Evolutionary conservation across 2,113 vertebrate genomes (phyloP).

Genomic region (Gallinago media): DNA sequence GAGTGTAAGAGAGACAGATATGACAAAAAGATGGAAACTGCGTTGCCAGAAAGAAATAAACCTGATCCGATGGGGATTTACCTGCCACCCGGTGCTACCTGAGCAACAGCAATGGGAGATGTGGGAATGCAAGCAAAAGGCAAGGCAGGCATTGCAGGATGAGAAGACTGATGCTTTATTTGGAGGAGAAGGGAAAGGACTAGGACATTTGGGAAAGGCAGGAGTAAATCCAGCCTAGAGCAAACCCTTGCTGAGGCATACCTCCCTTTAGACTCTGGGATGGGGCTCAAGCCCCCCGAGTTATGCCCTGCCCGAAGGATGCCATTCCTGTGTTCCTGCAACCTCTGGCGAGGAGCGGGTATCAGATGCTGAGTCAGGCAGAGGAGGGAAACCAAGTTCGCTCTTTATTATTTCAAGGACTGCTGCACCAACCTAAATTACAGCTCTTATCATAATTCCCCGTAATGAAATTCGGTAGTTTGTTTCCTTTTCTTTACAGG

Average conservation of each 20-base stretch:
- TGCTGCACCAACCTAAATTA: not conserved
- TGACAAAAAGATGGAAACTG: not conserved
- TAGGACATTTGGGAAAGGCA: not conserved
- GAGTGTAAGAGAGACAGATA: not conserved
- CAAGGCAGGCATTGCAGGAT: too few species aligned
- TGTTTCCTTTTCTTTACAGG: not conserved
- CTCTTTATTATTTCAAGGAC: not conserved
- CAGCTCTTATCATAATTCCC: not conserved
- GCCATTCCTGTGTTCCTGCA: not conserved
- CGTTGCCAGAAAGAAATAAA: not conserved
- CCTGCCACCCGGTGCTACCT: not conserved
- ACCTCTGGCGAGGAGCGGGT: accelerated
- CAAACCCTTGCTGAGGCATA: not conserved
- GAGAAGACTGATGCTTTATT: not conserved
- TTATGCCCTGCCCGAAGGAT: accelerated
- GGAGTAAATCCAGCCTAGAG: not conserved
- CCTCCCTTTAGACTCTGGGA: not conserved
- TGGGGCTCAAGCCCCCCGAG: not conserved
- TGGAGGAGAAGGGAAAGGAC: not conserved
- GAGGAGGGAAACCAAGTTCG: not conserved
- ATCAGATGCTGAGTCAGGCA: not conserved
- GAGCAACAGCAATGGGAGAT: not conserved
- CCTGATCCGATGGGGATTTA: not conserved
- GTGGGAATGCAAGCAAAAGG: not conserved
- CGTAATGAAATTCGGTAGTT: accelerated